These are phyloP conservation scores for Dendrolimus kikuchii DNA, from an alignment of 1,140 invertebrate genomes.

Conservation along the genomic window DNA sequence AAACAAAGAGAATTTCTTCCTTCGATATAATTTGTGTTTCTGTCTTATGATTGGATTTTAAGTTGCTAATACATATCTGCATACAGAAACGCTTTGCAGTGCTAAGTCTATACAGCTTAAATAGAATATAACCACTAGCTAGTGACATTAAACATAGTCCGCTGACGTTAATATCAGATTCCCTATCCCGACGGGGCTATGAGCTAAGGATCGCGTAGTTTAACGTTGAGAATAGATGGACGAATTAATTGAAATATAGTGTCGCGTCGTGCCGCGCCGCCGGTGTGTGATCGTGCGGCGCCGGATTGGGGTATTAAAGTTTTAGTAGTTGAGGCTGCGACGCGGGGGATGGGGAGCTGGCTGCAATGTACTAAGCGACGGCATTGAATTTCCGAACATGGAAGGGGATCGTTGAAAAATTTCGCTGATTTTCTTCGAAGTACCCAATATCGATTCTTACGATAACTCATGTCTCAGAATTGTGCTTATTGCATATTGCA, in stretches of 20 bases:
- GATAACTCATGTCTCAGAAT: too few species aligned
- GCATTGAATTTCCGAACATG: slow-evolving; percentile 55
- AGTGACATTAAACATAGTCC: too few species aligned
- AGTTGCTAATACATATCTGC: too few species aligned
- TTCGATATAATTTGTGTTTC: too few species aligned
- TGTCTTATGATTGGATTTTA: too few species aligned
- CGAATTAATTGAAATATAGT: slow-evolving; percentile 67
- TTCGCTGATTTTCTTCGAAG: slow-evolving; percentile 48
- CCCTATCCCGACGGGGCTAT: slow-evolving; percentile 24
- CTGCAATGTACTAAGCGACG: slow-evolving; percentile 29
- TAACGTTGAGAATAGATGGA: slow-evolving; percentile 49
- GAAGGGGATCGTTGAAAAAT: slow-evolving; percentile 64
- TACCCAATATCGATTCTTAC: too few species aligned
- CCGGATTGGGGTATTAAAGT: slow-evolving; percentile 60
- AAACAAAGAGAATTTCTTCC: too few species aligned
- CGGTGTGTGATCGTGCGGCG: slow-evolving; percentile 48
- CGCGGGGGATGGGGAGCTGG: slow-evolving; percentile 12
- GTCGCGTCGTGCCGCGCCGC: slow-evolving; percentile 23
- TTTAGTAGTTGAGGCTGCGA: slow-evolving; percentile 35
- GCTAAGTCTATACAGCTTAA: too few species aligned
- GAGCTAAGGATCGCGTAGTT: slow-evolving; percentile 43
- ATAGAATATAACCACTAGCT: too few species aligned
- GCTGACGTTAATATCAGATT: too few species aligned
- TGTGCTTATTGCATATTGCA: too few species aligned
- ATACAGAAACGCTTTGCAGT: too few species aligned